These are phyloP conservation scores for Tenebrosternarchus preto DNA, from an alignment of 2,113 vertebrate genomes.

Conservation along the genomic window DNA sequence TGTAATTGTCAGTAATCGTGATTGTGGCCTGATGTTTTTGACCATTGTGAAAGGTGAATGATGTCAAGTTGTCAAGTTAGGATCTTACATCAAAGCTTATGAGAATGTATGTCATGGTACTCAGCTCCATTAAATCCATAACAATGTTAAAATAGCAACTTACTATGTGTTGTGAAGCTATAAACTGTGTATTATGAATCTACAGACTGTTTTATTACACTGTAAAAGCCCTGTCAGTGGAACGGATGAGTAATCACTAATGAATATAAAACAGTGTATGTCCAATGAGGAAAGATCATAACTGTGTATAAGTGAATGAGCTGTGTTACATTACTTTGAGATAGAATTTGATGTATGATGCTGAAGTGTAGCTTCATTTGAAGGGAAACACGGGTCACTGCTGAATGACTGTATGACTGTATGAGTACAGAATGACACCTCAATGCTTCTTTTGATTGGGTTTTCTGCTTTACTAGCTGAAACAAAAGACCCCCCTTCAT, in stretches of 20 bases:
- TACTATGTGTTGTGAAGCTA: not conserved
- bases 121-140: not conserved
- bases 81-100: not conserved
- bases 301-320: too few relatives aligned
- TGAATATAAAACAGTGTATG: too few relatives aligned
- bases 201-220: not conserved
- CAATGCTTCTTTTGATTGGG: too few relatives aligned
- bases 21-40: not conserved
- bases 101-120: constrained; percentile 2
- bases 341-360: too few relatives aligned
- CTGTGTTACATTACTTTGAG: too few relatives aligned
- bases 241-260: not conserved
- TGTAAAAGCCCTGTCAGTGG: not conserved
- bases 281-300: too few relatives aligned
- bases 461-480: too few relatives aligned
- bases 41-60: constrained; percentile 16
- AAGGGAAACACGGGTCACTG: too few relatives aligned
- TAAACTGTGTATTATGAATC: not conserved
- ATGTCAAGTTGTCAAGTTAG: constrained; percentile 2
- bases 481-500: too few relatives aligned
- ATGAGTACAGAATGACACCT: too few relatives aligned
- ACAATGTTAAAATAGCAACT: not conserved
- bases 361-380: too few relatives aligned
- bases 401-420: too few relatives aligned
- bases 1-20: constrained; percentile 17